phyloP scores from a whole-genome alignment of 2,888 invertebrate species.

The Drosophila pseudotalamancana region DNA sequence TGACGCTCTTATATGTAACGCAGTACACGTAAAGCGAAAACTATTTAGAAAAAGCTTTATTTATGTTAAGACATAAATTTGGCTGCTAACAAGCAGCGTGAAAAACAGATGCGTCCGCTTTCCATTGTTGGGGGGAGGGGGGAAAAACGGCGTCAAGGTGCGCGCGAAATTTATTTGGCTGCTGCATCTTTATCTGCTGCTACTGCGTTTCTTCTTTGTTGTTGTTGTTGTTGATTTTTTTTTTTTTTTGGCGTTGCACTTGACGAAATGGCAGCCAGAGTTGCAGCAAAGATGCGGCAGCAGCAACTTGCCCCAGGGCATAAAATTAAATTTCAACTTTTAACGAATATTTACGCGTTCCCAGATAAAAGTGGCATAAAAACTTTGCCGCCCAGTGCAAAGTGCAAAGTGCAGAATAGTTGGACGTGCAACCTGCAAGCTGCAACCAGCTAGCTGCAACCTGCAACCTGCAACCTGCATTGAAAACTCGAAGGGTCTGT shows the following conservation, averaged over 20 bases:
- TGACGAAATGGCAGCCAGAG: constrained; percentile 57
- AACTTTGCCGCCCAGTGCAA: constrained; percentile 62
- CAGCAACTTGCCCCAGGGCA: constrained; percentile 57
- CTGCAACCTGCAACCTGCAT: no score
- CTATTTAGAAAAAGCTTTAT: constrained; percentile 80
- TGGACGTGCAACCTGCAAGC: constrained; percentile 38
- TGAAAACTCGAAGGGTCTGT: no score
- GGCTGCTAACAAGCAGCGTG: constrained; percentile 71
- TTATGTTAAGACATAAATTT: constrained; percentile 79
- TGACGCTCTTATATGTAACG: constrained; percentile 16
- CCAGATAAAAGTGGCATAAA: constrained; percentile 77
- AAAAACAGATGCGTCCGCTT: constrained; percentile 52
- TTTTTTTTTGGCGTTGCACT: constrained; percentile 48
- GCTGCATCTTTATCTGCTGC: constrained; percentile 61
- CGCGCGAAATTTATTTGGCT: constrained; percentile 72
- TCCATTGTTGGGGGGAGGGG: background rate
- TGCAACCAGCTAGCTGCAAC: background rate
- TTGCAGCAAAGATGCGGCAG: constrained; percentile 23
- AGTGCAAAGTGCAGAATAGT: constrained; percentile 61
- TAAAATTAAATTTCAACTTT: constrained; percentile 80
- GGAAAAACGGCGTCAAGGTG: constrained; percentile 46
- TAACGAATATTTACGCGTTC: constrained; percentile 79
- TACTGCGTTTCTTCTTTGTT: background rate
- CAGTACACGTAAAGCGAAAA: constrained; percentile 54
- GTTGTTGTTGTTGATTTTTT: background rate